A percentile compares a stretch with the other conserved stretches of the same genome.
These are phyloP conservation scores for Leptosomus discolor DNA, from an alignment of 2,113 vertebrate species.

Conservation along the genomic window DNA sequence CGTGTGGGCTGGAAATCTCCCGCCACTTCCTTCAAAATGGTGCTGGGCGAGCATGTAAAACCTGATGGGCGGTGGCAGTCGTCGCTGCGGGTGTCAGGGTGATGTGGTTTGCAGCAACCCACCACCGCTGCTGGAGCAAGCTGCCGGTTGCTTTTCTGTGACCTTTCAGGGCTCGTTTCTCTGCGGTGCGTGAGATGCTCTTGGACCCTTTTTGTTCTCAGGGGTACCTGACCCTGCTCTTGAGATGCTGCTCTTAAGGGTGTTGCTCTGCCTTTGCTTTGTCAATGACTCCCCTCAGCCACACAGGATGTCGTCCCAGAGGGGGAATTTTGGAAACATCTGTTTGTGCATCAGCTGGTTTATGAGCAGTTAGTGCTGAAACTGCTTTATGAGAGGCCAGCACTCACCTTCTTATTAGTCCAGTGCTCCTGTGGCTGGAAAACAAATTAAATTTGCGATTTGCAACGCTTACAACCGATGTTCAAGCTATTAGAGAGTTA, in stretches of 20 bases:
- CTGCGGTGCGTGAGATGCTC: rapidly evolving
- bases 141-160: background rate
- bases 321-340: background rate
- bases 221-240: background rate
- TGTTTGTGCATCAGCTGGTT: background rate
- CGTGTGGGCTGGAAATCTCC: background rate
- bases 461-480: background rate
- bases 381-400: background rate
- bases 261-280: background rate
- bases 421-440: background rate
- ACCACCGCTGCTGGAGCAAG: rapidly evolving
- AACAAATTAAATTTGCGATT: slow-evolving; percentile 18
- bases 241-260: background rate
- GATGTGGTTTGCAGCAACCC: background rate
- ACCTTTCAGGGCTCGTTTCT: background rate
- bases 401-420: background rate
- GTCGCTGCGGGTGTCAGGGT: background rate
- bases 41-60: background rate
- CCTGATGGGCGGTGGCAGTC: background rate
- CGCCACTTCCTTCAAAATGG: background rate
- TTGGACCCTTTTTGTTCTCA: background rate
- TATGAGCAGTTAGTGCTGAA: background rate
- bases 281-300: background rate
- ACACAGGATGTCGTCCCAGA: rapidly evolving
- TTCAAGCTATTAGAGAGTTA: background rate